Evolutionary conservation across 2,113 vertebrate genomes (phyloP).

Genomic region (Odocoileus hemionus): DNA sequence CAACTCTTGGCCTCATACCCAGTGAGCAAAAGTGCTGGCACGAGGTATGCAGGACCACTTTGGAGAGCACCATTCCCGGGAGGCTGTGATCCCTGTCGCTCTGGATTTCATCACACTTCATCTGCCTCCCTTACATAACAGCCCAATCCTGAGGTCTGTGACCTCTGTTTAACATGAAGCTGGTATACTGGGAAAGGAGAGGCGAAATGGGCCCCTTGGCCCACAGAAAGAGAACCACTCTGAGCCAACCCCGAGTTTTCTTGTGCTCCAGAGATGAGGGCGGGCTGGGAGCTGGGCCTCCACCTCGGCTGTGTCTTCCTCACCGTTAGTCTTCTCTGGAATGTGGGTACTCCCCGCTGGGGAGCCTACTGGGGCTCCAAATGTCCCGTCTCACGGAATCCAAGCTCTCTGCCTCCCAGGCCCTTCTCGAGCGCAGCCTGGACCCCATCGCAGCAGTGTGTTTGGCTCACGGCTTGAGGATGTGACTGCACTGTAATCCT

Average conservation of each 20-base stretch:
- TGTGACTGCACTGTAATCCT: not conserved
- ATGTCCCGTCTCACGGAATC: conserved; percentile 36
- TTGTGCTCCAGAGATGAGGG: not conserved
- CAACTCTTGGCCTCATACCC: not conserved
- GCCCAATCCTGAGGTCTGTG: not conserved
- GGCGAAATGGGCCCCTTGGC: not conserved
- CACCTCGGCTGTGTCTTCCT: not conserved
- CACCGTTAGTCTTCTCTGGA: conserved; percentile 24
- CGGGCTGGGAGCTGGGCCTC: not conserved
- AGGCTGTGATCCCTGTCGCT: not conserved
- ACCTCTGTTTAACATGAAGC: not conserved
- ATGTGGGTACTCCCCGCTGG: conserved; percentile 22
- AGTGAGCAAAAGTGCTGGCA: not conserved
- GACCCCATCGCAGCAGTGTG: not conserved
- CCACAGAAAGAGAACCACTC: not conserved
- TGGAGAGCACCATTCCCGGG: not conserved
- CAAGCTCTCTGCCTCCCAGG: not conserved
- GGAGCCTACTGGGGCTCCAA: conserved; percentile 50
- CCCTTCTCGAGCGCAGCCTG: not conserved
- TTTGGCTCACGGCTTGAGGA: not conserved
- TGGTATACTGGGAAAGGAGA: not conserved
- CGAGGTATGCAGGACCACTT: not conserved
- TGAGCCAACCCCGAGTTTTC: not conserved
- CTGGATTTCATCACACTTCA: not conserved
- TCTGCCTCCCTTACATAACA: not conserved